Evolutionary conservation across 2,888 invertebrate genomes (phyloP), one percentile per base, ranked within the genome.

Genomic region (Acanthoscelides obtectus): DNA sequence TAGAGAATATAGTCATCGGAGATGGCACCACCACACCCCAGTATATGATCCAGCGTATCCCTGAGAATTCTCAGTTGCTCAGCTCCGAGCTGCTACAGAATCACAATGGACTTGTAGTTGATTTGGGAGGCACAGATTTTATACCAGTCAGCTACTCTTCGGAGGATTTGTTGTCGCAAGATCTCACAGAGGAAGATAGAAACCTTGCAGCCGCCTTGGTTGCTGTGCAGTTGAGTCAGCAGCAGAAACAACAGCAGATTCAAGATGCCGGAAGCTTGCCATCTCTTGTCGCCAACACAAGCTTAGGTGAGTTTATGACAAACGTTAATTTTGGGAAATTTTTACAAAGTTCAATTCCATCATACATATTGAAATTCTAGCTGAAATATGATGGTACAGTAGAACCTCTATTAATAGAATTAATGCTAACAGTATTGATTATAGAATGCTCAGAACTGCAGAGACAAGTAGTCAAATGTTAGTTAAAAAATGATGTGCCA

Each of bases 151-250:
- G 83, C 75, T 86, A 86, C 76, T 79, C 84, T 27, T 83, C 85
- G 20, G 86, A 86, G 70, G 85, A 85, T 75, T 77, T 86, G 67
- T 76, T 86, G 22, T 77, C 83, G 8, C 85, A 86, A 75, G 87
- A 87, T 77, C 81, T 88, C 69, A 87, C 88, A 12, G 88, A 90
- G 82, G 90, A 90, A 78, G 90, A 90, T 78, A 84, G 89, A 70
- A 87, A 88, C 81, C 82, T 90, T 73, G 90, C 90, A 2, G 89
- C 89, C 63, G 90, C 90, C 22, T 82, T 90, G 70, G 90, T 90
- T 20, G 89, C 89, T 8, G 90, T 90, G 1, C 90, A 90, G 78
- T 82, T 90, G 20, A 88, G 87, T 71, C 89, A 89, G 71, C 89
- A 89, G 73, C 89, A 89, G 74, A 88, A 89, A 75, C 88, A 89